These are phyloP conservation scores for Anticlea derivata DNA, from an alignment of 2,888 invertebrate genomes.

Conservation along the genomic window DNA sequence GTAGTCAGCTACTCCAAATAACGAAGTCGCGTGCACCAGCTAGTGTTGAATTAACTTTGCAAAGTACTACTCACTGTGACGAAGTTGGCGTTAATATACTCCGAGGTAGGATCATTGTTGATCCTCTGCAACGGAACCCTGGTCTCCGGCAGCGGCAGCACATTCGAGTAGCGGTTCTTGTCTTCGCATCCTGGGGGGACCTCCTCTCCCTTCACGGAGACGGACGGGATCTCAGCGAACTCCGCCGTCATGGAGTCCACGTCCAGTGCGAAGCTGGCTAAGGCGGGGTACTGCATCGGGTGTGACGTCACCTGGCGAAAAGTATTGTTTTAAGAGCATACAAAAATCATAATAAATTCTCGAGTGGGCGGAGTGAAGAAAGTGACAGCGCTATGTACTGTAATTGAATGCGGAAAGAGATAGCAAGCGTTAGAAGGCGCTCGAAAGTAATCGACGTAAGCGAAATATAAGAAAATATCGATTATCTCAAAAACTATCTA, in stretches of 20 bases:
- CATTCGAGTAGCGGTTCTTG: slow-evolving; percentile 96
- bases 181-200: slow-evolving; percentile 94
- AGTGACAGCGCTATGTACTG: too few species aligned
- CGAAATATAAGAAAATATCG: too few species aligned
- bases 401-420: too few species aligned
- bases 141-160: slow-evolving; percentile 96
- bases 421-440: too few species aligned
- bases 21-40: too few species aligned
- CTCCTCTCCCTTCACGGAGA: slow-evolving; percentile 90
- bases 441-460: too few species aligned
- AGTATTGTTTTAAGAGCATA: background rate
- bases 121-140: slow-evolving; percentile 90
- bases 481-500: too few species aligned
- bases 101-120: slow-evolving; percentile 90
- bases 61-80: slow-evolving; percentile 88
- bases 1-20: too few species aligned
- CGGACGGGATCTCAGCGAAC: slow-evolving; percentile 91
- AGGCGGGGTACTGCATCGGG: slow-evolving; percentile 90
- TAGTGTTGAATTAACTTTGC: too few species aligned
- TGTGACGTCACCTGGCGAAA: slow-evolving; percentile 85
- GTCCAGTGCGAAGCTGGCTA: slow-evolving; percentile 89
- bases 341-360: too few species aligned
- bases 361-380: too few species aligned
- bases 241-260: slow-evolving; percentile 90
- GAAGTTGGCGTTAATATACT: slow-evolving; percentile 97